Conservation (phyloP, 2,797 vertebrate species). For the Pempheris klunzingeri region DNA sequence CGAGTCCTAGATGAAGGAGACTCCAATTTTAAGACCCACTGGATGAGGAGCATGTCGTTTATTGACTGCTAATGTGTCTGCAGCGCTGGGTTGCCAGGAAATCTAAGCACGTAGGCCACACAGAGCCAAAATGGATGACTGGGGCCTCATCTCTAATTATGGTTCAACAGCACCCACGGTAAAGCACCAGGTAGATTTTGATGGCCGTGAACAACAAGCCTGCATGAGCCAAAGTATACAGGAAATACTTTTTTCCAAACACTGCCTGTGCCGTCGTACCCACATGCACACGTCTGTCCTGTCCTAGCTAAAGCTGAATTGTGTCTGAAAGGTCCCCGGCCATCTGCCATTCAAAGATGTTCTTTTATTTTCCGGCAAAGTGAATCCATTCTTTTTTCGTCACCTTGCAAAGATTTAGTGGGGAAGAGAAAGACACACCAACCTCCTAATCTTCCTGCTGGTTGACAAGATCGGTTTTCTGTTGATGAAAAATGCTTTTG, state of each 20-base stretch:
- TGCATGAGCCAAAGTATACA: slow-evolving; percentile 9
- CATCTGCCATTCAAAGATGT: slow-evolving; percentile 1
- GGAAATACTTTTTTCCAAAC: background rate
- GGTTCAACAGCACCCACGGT: slow-evolving; percentile 2
- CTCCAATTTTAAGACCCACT: slow-evolving; percentile 55
- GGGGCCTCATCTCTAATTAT: background rate
- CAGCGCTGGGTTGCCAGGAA: slow-evolving; percentile 36
- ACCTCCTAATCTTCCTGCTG: background rate
- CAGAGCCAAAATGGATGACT: slow-evolving; percentile 48
- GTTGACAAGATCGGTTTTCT: background rate
- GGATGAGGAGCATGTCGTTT: slow-evolving; percentile 44
- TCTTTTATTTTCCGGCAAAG: background rate
- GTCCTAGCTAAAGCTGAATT: background rate
- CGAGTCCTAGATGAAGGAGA: slow-evolving; percentile 16
- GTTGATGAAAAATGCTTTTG: background rate
- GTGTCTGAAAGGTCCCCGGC: background rate
- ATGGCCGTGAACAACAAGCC: slow-evolving; percentile 10
- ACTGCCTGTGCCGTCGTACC: slow-evolving; percentile 1
- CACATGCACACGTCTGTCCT: background rate
- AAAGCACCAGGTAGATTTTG: slow-evolving; percentile 12
- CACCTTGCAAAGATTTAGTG: background rate
- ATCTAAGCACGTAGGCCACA: slow-evolving; percentile 47
- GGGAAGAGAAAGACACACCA: background rate
- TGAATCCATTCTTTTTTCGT: background rate
- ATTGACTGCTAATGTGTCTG: slow-evolving; percentile 58